Evolutionary conservation across 2,888 invertebrate species (phyloP), one percentile per base, ranked within the genome.

Genomic region (Napeogenes sylphis): DNA sequence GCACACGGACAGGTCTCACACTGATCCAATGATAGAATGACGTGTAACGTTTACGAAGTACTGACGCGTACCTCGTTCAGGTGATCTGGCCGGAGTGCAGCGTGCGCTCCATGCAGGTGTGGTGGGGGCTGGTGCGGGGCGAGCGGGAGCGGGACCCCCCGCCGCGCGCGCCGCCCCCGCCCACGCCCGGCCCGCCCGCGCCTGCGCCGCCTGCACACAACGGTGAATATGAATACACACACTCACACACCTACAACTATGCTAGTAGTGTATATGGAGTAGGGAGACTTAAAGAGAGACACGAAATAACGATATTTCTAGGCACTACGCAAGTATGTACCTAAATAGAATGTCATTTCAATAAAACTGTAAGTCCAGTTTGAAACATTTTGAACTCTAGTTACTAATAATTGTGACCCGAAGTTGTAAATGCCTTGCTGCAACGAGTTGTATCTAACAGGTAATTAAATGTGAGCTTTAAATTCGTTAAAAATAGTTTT

Each of bases 41-140:
- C 4, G 4, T 51, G 30, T 30, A 42, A 32, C 10, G 33, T 21
- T 55, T 57, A 53, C 12, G 32, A 8, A 10, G 33, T 32, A 13
- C 21, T 35, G 30, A 55, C 47, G 21, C 4, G 14, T 33, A 12
- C 14, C 58, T 30, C 5, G 10, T 38, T 42, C 81, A 97, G 96
- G 95, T 97, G 74, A 89, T 98, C 73, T 96, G 95, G 94, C 97
- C 97, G 59, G 94, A 95, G 71, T 95, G 93, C 84, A 95, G 95
- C 80, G 94, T 97, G 61, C 93, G 97, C 62, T 94, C 96, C 76
- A 91, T 98, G 79, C 92, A 92, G 62, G 91, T 98, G 72, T 98
- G 98, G 98, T 92, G 93, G 69, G 95, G 95, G 71, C 93, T 98
- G 68, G 98, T 97, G 90, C 91, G 96, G 73, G 95, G 95, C 57